phyloP scores from a whole-genome alignment of 2,113 vertebrate species.

The Brienomyrus brachyistius region DNA sequence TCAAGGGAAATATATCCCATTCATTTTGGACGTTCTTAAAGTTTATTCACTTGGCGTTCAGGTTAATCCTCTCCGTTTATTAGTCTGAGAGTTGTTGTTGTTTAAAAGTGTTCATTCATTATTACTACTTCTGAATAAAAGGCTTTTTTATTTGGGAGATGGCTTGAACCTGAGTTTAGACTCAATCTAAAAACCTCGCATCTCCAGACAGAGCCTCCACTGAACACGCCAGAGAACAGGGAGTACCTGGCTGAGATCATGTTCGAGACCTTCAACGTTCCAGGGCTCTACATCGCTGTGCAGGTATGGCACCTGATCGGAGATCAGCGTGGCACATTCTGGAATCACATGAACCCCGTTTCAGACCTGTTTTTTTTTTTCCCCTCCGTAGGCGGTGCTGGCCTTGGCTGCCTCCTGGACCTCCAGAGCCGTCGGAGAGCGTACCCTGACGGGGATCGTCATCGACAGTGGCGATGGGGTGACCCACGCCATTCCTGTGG shows the following conservation, averaged over 20 bases:
- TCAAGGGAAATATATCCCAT: neutral
- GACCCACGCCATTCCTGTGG: slow-evolving; percentile 81
- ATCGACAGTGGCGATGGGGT: slow-evolving; percentile 81
- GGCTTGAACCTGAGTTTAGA: neutral
- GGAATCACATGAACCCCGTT: neutral
- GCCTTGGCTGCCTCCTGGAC: slow-evolving; percentile 82
- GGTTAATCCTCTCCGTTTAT: neutral
- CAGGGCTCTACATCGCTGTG: slow-evolving; percentile 82
- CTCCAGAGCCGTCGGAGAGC: slow-evolving; percentile 72
- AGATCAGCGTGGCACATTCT: neutral
- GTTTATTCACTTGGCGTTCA: neutral
- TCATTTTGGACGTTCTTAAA: neutral
- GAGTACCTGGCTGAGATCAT: slow-evolving; percentile 87
- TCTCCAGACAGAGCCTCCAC: slow-evolving; percentile 75
- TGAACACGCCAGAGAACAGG: slow-evolving; percentile 82
- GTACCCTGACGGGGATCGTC: slow-evolving; percentile 75
- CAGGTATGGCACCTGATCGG: slow-evolving; percentile 60
- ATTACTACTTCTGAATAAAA: neutral
- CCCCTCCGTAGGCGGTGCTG: slow-evolving; percentile 64
- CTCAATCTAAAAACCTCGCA: neutral
- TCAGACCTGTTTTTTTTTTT: neutral
- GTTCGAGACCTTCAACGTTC: slow-evolving; percentile 84
- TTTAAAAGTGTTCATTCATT: neutral
- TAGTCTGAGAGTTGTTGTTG: neutral
- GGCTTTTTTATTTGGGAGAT: neutral